Conservation (phyloP, 1,140 invertebrate species). For the Cyclargus thomasi region DNA sequence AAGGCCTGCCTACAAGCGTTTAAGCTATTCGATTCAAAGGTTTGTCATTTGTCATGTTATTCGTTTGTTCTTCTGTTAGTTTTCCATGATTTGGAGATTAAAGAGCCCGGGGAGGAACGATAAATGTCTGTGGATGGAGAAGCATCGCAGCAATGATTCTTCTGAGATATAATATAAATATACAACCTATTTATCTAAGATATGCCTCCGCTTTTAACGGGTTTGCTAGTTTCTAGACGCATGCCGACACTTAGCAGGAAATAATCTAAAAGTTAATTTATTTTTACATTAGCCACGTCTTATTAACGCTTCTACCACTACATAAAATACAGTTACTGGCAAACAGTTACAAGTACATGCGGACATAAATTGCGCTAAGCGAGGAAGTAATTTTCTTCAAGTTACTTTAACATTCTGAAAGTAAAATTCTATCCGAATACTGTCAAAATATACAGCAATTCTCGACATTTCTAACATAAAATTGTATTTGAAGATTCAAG, state of each 20-base stretch:
- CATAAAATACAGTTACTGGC: neutral
- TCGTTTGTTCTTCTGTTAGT: neutral
- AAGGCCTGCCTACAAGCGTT: neutral
- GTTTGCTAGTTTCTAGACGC: neutral
- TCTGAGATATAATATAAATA: neutral
- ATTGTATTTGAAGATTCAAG: neutral
- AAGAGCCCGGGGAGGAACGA: too few species aligned
- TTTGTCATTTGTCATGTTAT: too few species aligned
- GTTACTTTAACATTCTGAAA: neutral
- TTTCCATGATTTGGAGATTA: neutral
- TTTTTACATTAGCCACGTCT: slow-evolving; percentile 1
- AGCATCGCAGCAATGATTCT: too few species aligned
- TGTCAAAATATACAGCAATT: neutral
- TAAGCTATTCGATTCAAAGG: too few species aligned
- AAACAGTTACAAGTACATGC: too few species aligned
- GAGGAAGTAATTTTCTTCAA: neutral
- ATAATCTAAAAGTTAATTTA: slow-evolving; percentile 9
- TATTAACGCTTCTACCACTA: neutral
- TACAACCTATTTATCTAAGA: neutral
- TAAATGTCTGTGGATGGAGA: neutral
- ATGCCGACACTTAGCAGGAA: neutral
- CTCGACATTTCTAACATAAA: neutral
- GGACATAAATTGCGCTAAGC: too few species aligned
- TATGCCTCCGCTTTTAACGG: slow-evolving; percentile 1
- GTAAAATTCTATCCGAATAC: neutral